Evolutionary conservation across 1,140 invertebrate species (phyloP), one percentile per base, ranked within the genome.

Genomic region (Calliphora vicina): DNA sequence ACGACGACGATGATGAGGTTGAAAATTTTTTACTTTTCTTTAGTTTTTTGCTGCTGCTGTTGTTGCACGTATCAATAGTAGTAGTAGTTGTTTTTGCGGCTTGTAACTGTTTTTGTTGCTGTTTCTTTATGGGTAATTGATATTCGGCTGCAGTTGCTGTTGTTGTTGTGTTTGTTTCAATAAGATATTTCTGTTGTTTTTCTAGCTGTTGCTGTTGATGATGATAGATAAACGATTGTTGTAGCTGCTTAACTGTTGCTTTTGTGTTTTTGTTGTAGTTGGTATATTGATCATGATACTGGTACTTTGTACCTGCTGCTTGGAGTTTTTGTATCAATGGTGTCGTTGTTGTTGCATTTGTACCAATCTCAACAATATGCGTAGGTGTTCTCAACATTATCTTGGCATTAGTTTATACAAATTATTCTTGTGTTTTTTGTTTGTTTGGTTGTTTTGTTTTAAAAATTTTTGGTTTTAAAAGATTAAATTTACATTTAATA

Each of bases 321-420:
- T 20, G 20, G 17, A 25, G 5, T 61, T 15, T n/a, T 61, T 61
- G 3, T 67, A 67, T 67, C n/a, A 67, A 23, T 81, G 67, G 57
- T 61, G 61, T 5, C 29, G 61, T 20, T 23, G 45, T 84, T 81
- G 71, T 84, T 81, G 43, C n/a, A 82, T 82, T 85, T 84, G 84
- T 84, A 85, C 85, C 83, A 80, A 85, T 83, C 72, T 84, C 84
- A 72, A 85, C 83, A 80, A 86, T 81, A 84, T 87, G 87, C 85
- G 88, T 89, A 82, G 91, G 89, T 81, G 91, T 90, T 82, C 91
- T 91, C 87, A 92, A 87, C 91, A 92, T 92, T 76, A 87, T 86
- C 86, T 83, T 82, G 73, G 82, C 80, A 42, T 78, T 20, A 20
- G 35, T 78, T 27, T 15, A 50, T 8, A 74, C 17, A 20, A 27